Evolutionary conservation across 2,113 vertebrate species (phyloP), one percentile per base, ranked within the genome.

Genomic region (Acinonyx jubatus): DNA sequence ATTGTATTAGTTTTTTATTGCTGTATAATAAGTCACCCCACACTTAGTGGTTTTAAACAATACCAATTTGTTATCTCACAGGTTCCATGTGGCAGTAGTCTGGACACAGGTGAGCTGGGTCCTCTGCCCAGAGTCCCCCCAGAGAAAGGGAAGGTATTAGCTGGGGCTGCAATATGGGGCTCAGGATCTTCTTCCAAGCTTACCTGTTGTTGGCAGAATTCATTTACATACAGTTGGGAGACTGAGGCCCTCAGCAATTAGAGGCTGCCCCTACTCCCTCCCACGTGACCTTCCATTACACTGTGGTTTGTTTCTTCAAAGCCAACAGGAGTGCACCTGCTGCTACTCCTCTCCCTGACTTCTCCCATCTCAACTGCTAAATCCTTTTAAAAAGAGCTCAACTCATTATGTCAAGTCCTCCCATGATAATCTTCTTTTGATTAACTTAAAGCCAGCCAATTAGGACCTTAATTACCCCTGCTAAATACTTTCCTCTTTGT

Each of bases 391-490:
- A 76, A 80, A 92, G 68, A 89, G n/a, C 48, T 82, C 29, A 36
- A 19, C 50, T 97, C 69, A 41, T 96, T 86, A 91, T 31, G 45
- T 86, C 29, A 76, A 23, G 4, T 8, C 41, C 29, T 93, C 57
- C 71, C 50, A 45, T 57, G 21, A 90, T 66, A 86, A 89, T 65
- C 25, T 86, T 41, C n/a, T 86, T 90, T 68, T 80, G 80, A 90
- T 66, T 93, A 91, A 88, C 21, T 76, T 80, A 91, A 90, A 95
- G 8, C 11, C 91, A 79, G 33, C 57, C 83, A 73, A 48, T 87
- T 95, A 83, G 55, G 63, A 52, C 38, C 15, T 86, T 92, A 94
- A 71, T 83, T 89, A 80, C 8, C 68, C 23, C 48, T 92, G 18
- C 29, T 90, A 69, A 92, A 84, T 76, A 65, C n/a, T 81, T 81